Evolutionary conservation across 1,140 invertebrate species (phyloP), one percentile per base, ranked within the genome.

Genomic region (Drosophila paulistorum): DNA sequence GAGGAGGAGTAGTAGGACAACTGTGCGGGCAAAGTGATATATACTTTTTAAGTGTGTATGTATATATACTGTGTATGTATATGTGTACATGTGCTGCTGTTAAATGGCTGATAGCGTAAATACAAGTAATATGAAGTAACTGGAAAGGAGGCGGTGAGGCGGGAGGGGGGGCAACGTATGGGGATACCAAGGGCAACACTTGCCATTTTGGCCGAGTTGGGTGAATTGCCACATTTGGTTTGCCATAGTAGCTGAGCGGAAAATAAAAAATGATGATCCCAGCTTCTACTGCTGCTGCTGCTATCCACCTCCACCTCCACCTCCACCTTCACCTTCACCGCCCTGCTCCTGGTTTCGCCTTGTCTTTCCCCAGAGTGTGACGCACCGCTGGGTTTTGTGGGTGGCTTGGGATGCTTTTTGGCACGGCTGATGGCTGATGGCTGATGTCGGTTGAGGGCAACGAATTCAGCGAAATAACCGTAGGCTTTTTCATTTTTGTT

Each of bases 201-300:
- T 74, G 67, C 60, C 58, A 71, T 73, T 73, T 74, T 76, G 74
- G 74, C 37, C 74, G 74, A 80, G 71, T 74, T 80, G 48, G 71
- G 73, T 73, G 60, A 71, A 65, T 75, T 75, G 72, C 39, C 71
- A 85, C 78, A 85, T 85, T 81, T 66, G 82, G 70, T 68, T 55
- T 78, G 82, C 74, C 71, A 54, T 66, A 68, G 82, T 66, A 68
- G 82, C 82, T 79, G 75, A 80, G 76, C 81, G 81, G 81, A 90
- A 90, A 90, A 90, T 90, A 90, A 90, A 90, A 90, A 90, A 90
- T 90, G 86, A 90, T 90, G 81, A 90, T 90, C 86, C 86, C 86
- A 90, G 73, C 82, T 60, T 61, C 48, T 17, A 17, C 17, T 37
- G 45, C 33, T 55, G 45, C 33, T 55, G 30, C 30, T 30, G 30